phyloP scores from a whole-genome alignment of 2,888 invertebrate species.

The Exephanes ischioxanthus region DNA sequence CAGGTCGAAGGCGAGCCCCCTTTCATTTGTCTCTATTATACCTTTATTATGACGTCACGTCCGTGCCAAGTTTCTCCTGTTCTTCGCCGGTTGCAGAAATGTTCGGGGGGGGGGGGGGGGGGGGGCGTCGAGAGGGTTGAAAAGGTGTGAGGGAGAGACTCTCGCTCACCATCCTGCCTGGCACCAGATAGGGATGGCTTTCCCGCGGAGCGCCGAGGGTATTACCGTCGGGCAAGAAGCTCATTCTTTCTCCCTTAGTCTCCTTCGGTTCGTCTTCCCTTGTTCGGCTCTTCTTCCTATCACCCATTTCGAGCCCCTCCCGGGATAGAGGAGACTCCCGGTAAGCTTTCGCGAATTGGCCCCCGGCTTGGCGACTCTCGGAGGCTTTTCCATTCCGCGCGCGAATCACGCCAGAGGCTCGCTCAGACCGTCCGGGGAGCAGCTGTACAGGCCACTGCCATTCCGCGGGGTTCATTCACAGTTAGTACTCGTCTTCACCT shows the following conservation, averaged over 20 bases:
- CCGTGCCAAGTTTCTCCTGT: slow-evolving; percentile 63
- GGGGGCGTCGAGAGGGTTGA: slow-evolving; percentile 18
- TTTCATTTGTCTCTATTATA: slow-evolving; percentile 70
- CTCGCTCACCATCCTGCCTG: slow-evolving; percentile 34
- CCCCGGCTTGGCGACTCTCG: slow-evolving; percentile 38
- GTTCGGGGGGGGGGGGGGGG: slow-evolving; percentile 9
- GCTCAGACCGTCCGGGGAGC: slow-evolving; percentile 54
- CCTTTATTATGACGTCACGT: slow-evolving; percentile 68
- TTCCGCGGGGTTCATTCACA: slow-evolving; percentile 17
- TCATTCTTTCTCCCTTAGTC: slow-evolving; percentile 41
- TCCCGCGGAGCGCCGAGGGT: slow-evolving; percentile 39
- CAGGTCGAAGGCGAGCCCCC: slow-evolving; percentile 31
- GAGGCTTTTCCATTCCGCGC: slow-evolving; percentile 22
- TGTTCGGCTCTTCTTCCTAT: slow-evolving; percentile 23
- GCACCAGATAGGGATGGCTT: slow-evolving; percentile 40
- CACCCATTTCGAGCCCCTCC: not conserved
- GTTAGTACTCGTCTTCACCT: slow-evolving; percentile 1
- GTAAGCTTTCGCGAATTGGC: slow-evolving; percentile 61
- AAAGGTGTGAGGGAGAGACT: slow-evolving; percentile 33
- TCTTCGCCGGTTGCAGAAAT: slow-evolving; percentile 12
- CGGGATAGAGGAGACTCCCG: not conserved
- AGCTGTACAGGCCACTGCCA: not conserved
- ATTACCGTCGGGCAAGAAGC: slow-evolving; percentile 49
- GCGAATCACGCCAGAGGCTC: slow-evolving; percentile 68
- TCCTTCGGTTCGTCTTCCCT: slow-evolving; percentile 39